Evolutionary conservation across 2,888 invertebrate species (phyloP).

Genomic region (Andrena haemorrhoa): DNA sequence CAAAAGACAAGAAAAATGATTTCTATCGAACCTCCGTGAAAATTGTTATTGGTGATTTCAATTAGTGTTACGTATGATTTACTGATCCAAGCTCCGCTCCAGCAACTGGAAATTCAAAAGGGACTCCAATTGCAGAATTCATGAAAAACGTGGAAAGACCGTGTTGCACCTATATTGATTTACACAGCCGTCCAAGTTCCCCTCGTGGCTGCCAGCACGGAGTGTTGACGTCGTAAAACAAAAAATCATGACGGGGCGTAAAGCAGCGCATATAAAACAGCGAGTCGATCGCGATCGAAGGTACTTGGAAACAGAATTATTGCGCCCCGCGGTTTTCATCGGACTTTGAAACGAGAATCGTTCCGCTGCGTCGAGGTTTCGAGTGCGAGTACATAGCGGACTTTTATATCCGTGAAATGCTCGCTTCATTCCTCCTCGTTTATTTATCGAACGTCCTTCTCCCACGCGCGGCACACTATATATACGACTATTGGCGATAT

Average conservation of each 20-base stretch:
- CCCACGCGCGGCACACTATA: background rate
- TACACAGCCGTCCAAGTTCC: constrained; percentile 1
- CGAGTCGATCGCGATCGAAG: constrained; percentile 36
- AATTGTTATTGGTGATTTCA: too few species aligned
- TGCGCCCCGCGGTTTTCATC: constrained; percentile 25
- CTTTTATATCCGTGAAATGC: constrained; percentile 5
- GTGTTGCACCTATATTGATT: constrained; percentile 13
- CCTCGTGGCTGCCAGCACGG: background rate
- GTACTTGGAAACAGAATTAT: constrained; percentile 28
- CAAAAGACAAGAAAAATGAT: too few species aligned
- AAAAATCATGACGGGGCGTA: constrained; percentile 19
- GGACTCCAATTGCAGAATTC: too few species aligned
- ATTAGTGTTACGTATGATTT: too few species aligned
- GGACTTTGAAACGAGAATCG: background rate
- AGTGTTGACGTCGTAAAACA: constrained; percentile 26
- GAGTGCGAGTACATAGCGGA: background rate
- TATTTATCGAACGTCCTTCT: background rate
- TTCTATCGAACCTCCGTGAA: too few species aligned
- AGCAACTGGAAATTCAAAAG: too few species aligned
- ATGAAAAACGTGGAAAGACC: background rate
- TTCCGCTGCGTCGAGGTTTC: background rate
- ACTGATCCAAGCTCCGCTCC: too few species aligned
- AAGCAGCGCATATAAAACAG: constrained; percentile 26
- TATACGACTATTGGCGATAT: background rate
- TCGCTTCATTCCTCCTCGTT: background rate